These are phyloP conservation scores for Castor canadensis DNA, from an alignment of 2,113 vertebrate genomes.

Conservation along the genomic window DNA sequence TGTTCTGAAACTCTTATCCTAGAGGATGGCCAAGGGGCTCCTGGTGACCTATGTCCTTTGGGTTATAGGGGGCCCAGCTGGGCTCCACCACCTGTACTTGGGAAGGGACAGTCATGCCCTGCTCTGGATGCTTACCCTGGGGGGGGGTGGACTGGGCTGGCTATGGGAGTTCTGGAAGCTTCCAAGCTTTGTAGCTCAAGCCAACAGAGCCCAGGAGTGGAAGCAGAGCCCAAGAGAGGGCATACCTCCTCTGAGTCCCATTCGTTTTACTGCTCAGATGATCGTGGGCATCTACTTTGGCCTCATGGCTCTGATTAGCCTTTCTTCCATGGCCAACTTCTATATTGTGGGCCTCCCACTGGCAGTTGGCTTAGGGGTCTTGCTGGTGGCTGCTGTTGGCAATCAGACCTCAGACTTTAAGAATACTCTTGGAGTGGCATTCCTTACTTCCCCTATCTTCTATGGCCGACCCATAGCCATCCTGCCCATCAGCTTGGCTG, in stretches of 20 bases:
- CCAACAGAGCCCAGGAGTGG: slow-evolving; percentile 65
- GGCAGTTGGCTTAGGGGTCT: slow-evolving; percentile 90
- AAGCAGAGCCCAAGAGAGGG: background rate
- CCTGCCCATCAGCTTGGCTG: slow-evolving; percentile 90
- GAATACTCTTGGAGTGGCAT: slow-evolving; percentile 84
- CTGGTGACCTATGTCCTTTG: slow-evolving; percentile 90
- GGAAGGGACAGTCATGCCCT: slow-evolving; percentile 92
- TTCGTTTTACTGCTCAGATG: slow-evolving; percentile 89
- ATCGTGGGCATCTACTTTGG: slow-evolving; percentile 92
- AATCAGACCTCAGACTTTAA: slow-evolving; percentile 88
- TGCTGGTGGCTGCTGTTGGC: slow-evolving; percentile 90
- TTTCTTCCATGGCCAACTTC: slow-evolving; percentile 89
- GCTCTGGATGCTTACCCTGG: slow-evolving; percentile 93
- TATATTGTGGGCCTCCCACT: slow-evolving; percentile 90
- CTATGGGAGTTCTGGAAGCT: slow-evolving; percentile 90
- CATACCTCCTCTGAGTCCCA: slow-evolving; percentile 81
- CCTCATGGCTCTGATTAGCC: slow-evolving; percentile 86
- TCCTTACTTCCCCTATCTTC: slow-evolving; percentile 90
- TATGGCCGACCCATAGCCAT: slow-evolving; percentile 88
- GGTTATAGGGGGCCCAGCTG: slow-evolving; percentile 90
- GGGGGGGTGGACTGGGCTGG: slow-evolving; percentile 92
- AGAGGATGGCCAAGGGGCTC: slow-evolving; percentile 88
- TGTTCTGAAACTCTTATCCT: background rate
- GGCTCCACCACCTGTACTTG: slow-evolving; percentile 94
- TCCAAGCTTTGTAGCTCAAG: slow-evolving; percentile 88